Evolutionary conservation across 1,140 invertebrate genomes (phyloP).

Genomic region (Chymomyza costata): DNA sequence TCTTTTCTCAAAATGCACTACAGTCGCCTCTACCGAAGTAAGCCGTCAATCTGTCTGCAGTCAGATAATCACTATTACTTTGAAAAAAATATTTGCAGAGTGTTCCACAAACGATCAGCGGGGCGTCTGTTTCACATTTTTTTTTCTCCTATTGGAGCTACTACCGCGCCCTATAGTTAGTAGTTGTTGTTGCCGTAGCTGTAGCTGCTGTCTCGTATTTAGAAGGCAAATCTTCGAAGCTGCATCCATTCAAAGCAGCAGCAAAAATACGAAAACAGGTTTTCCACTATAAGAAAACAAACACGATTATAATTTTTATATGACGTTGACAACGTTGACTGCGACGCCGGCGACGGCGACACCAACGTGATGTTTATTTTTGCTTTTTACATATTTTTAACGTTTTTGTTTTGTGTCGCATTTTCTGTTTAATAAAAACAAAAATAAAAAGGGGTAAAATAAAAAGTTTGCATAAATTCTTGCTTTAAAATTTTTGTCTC

Average conservation of each 20-base stretch:
- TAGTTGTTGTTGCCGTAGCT: slow-evolving; percentile 25
- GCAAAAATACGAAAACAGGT: slow-evolving; percentile 43
- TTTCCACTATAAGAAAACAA: slow-evolving; percentile 28
- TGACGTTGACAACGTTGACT: slow-evolving; percentile 4
- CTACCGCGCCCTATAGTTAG: slow-evolving; percentile 46
- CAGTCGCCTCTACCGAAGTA: too few relatives aligned
- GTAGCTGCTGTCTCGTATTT: slow-evolving; percentile 39
- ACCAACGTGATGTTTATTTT: slow-evolving; percentile 21
- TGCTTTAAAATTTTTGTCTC: too few relatives aligned
- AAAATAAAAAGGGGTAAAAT: slow-evolving; percentile 3
- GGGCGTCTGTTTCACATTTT: slow-evolving; percentile 7
- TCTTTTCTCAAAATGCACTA: too few relatives aligned
- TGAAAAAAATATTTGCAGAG: too few relatives aligned
- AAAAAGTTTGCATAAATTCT: too few relatives aligned
- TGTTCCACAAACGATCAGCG: too few relatives aligned
- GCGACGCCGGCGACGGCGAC: slow-evolving; percentile 7
- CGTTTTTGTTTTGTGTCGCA: slow-evolving; percentile 20
- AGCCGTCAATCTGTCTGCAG: too few relatives aligned
- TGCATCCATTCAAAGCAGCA: slow-evolving; percentile 44
- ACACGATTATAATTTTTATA: slow-evolving; percentile 16
- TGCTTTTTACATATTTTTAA: slow-evolving; percentile 31
- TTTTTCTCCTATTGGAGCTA: slow-evolving; percentile 28
- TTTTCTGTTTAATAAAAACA: slow-evolving; percentile 1
- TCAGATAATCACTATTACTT: too few relatives aligned
- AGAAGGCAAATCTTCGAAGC: slow-evolving; percentile 39